Evolutionary conservation across 2,113 vertebrate species (phyloP), one percentile per base, ranked within the genome.

Genomic region (Melanerpes aurifrons): DNA sequence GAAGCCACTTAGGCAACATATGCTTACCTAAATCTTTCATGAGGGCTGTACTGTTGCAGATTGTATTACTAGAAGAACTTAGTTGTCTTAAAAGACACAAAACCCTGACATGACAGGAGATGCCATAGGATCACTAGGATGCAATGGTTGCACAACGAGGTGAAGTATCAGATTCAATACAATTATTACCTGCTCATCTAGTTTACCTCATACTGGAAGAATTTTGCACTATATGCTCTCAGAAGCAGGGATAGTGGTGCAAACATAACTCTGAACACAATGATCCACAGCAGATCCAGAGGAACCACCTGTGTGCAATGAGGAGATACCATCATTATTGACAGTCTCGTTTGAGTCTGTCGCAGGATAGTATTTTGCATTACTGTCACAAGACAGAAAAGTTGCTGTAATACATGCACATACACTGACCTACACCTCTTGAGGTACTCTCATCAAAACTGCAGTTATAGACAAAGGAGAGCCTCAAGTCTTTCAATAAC

Each of bases 81-180:
- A 90, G 12, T 25, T 47, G 29, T n/a, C 29, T n/a, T 40, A 43
- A 54, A 72, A 80, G 35, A 32, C 43, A 67, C 3, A 15, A 37
- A 81, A 64, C 4, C 2, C 10, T 64, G 20, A 50, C 15, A 11
- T 69, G 25, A 25, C 28, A 47, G 12, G 19, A 43, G 3, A 7
- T 71, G 3, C 10, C 43, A 45, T 28, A 31, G 0, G 0, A 45
- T 37, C 2, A 1, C 22, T 9, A 25, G 24, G 24, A 89, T 78
- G 47, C 20, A 66, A 35, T 20, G 29, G 37, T 29, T 71, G 37
- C 8, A 6, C 3, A 47, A 29, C 37, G 15, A 8, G 57, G 1
- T 45, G n/a, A 53, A 32, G 15, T 28, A 31, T 64, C 10, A 54
- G 21, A 53, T 31, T 56, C 50, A 5, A 37, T 17, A 40, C 8